These are phyloP conservation scores for Stenolophus ochropezus DNA, from an alignment of 2,888 invertebrate genomes.

Conservation along the genomic window DNA sequence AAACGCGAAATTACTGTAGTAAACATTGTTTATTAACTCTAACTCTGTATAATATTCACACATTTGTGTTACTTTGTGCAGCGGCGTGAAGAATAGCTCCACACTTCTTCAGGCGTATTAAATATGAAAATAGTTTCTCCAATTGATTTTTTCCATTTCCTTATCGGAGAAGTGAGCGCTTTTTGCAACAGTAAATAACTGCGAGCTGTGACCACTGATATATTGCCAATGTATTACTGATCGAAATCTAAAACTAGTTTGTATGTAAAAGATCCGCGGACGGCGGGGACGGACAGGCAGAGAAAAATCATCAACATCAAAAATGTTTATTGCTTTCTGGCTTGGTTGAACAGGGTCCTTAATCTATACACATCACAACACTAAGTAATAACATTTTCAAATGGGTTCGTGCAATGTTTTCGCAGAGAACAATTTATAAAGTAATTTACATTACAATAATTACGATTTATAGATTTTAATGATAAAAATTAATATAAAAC, in stretches of 20 bases:
- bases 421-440: too few relatives aligned
- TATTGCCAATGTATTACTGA: conserved; percentile 59
- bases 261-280: conserved; percentile 52
- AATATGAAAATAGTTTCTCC: conserved; percentile 12
- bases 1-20: neutral
- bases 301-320: conserved; percentile 52
- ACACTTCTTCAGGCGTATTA: neutral
- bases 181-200: conserved; percentile 49
- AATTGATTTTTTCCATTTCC: conserved; percentile 30
- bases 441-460: too few relatives aligned
- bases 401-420: too few relatives aligned
- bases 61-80: neutral
- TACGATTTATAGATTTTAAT: too few relatives aligned
- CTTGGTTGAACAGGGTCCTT: too few relatives aligned
- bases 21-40: neutral
- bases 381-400: too few relatives aligned
- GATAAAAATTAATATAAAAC: too few relatives aligned
- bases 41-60: neutral
- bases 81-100: neutral
- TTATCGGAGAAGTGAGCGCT: neutral
- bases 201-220: conserved; percentile 46
- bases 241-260: conserved; percentile 60
- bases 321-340: conserved; percentile 49
- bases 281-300: conserved; percentile 36
- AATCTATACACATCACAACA: too few relatives aligned